These are phyloP conservation scores for Palythoa grandis DNA, from an alignment of 92 coral and sea anemone genomes.

Conservation along the genomic window DNA sequence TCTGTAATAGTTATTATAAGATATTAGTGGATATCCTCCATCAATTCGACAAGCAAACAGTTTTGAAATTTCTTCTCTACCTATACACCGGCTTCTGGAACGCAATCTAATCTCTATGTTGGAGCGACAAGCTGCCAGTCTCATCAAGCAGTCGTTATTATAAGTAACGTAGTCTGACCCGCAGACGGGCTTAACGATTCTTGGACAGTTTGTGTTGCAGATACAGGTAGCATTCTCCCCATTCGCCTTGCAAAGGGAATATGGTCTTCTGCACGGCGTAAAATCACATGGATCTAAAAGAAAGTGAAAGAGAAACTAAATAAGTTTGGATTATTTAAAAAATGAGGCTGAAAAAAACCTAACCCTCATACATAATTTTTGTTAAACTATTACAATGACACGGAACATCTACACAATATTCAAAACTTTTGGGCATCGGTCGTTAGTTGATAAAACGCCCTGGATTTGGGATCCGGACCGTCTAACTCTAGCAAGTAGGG, in stretches of 20 bases:
- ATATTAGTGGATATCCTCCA: background rate
- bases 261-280: slow-evolving; percentile 7
- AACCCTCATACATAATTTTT: too few species aligned
- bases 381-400: too few species aligned
- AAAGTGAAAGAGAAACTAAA: too few species aligned
- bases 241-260: slow-evolving; percentile 1
- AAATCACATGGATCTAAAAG: slow-evolving; percentile 1
- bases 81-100: slow-evolving; percentile 14
- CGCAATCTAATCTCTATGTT: background rate
- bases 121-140: background rate
- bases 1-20: background rate
- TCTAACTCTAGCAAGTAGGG: too few species aligned
- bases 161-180: background rate
- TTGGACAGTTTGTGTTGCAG: slow-evolving; percentile 7
- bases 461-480: too few species aligned
- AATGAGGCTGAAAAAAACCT: too few species aligned
- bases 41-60: background rate
- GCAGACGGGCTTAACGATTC: background rate
- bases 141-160: slow-evolving; percentile 11
- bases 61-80: background rate
- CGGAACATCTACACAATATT: too few species aligned
- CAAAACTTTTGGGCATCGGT: too few species aligned
- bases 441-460: too few species aligned
- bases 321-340: too few species aligned
- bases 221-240: background rate